Percentiles rank a stretch among this genome's conserved stretches.
These are phyloP conservation scores for Shinisaurus crocodilurus DNA, from an alignment of 2,113 vertebrate species.

Conservation along the genomic window DNA sequence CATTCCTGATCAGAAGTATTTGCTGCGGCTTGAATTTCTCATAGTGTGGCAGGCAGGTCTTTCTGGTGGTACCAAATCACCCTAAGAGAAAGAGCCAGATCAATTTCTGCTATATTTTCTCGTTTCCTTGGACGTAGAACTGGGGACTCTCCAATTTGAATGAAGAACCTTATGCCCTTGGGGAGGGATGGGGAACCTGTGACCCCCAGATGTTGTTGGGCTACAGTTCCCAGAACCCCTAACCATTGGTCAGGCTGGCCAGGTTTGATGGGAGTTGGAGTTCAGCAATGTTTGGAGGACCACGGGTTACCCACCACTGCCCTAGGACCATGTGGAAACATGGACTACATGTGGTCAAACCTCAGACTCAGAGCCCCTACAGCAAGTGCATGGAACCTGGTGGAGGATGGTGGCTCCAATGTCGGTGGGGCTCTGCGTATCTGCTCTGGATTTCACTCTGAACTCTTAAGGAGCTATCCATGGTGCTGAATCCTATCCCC, in stretches of 20 bases:
- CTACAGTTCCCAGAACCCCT: background rate
- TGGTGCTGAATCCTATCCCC: no score
- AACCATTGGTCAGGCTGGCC: background rate
- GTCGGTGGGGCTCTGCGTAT: no score
- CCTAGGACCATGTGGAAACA: background rate
- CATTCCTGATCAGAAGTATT: conserved; percentile 18
- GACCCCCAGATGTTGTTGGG: background rate
- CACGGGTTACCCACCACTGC: background rate
- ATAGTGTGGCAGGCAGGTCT: background rate
- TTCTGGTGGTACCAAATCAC: conserved; percentile 33
- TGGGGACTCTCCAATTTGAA: background rate
- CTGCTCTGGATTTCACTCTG: no score
- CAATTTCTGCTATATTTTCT: conserved; percentile 41
- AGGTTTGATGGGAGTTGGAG: background rate
- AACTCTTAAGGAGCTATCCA: no score
- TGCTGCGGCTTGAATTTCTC: conserved; percentile 35
- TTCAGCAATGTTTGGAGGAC: background rate
- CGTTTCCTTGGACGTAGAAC: conserved; percentile 55
- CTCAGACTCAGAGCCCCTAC: no score
- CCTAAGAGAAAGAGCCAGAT: conserved; percentile 51
- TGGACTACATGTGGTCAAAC: no score
- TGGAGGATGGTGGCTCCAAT: no score
- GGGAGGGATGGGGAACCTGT: background rate
- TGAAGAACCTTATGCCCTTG: background rate
- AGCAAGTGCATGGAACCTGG: no score